Conservation (phyloP, 2,113 vertebrate genomes). For the Strix aluco region DNA sequence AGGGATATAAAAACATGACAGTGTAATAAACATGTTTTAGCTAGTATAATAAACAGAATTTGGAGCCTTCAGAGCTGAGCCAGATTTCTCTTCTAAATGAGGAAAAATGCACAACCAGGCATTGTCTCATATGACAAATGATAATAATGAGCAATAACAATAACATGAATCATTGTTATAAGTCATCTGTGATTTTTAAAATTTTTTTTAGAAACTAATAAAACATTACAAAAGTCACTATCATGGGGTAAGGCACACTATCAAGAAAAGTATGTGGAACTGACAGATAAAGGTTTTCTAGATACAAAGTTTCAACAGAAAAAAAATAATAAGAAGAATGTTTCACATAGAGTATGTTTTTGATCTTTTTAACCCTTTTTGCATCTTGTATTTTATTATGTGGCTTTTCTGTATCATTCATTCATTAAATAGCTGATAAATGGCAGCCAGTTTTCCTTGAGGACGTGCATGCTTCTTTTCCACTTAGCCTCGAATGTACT, state of each 20-base stretch:
- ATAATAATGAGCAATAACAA: conserved; percentile 46
- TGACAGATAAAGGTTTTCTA: background rate
- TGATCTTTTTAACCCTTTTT: background rate
- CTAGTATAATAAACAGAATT: conserved; percentile 51
- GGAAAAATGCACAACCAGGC: conserved; percentile 7
- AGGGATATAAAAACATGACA: conserved; percentile 34
- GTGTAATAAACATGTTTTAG: conserved; percentile 30
- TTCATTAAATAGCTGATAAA: background rate
- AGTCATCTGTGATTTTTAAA: background rate
- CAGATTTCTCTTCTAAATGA: conserved; percentile 26
- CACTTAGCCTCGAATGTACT: background rate
- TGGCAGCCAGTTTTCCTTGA: background rate
- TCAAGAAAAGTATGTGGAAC: background rate
- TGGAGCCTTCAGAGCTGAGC: background rate
- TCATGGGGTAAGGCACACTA: background rate
- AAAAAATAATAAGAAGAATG: background rate
- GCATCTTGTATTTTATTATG: background rate
- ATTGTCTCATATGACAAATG: conserved; percentile 47
- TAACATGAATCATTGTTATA: conserved; percentile 28
- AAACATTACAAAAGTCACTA: background rate
- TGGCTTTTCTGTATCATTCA: background rate
- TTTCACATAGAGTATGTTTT: background rate
- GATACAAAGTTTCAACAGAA: background rate
- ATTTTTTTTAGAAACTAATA: background rate
- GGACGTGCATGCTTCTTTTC: background rate